These are phyloP conservation scores for Lycaena phlaeas DNA, from an alignment of 2,888 invertebrate genomes.

Conservation along the genomic window DNA sequence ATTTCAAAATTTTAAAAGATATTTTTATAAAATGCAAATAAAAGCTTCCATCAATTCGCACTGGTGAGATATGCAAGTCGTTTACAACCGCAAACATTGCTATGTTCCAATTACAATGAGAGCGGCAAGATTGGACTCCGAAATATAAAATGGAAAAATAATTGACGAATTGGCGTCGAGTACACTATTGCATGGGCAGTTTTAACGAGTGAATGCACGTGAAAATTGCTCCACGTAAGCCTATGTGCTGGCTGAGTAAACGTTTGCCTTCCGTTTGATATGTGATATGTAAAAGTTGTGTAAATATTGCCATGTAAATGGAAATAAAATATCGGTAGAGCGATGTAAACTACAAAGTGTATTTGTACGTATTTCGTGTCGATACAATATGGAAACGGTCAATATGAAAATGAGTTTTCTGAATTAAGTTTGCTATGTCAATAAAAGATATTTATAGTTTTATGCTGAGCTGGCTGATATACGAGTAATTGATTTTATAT, in stretches of 20 bases:
- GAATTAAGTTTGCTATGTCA: no score
- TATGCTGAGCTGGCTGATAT: no score
- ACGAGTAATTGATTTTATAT: no score
- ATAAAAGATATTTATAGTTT: no score
- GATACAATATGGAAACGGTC: no score
- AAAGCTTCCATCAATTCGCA: no score
- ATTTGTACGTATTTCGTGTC: no score
- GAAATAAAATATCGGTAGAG: no score
- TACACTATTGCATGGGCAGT: slow-evolving; percentile 28
- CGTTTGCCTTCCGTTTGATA: background rate
- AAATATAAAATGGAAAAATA: slow-evolving; percentile 31
- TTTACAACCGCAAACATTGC: slow-evolving; percentile 37
- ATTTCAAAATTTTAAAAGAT: no score
- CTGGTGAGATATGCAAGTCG: slow-evolving; percentile 49
- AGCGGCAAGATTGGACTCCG: slow-evolving; percentile 19
- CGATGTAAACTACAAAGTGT: no score
- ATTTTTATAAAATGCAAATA: background rate
- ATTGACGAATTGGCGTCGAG: slow-evolving; percentile 33
- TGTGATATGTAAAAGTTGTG: slow-evolving; percentile 4
- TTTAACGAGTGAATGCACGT: slow-evolving; percentile 30
- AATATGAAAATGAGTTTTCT: no score
- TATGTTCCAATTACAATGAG: slow-evolving; percentile 39
- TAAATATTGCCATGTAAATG: no score
- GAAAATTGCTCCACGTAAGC: slow-evolving; percentile 24
- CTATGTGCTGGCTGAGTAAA: background rate